phyloP scores from a whole-genome alignment of 64 coral and sea anemone species.

The Dendrophyllia cribrosa region DNA sequence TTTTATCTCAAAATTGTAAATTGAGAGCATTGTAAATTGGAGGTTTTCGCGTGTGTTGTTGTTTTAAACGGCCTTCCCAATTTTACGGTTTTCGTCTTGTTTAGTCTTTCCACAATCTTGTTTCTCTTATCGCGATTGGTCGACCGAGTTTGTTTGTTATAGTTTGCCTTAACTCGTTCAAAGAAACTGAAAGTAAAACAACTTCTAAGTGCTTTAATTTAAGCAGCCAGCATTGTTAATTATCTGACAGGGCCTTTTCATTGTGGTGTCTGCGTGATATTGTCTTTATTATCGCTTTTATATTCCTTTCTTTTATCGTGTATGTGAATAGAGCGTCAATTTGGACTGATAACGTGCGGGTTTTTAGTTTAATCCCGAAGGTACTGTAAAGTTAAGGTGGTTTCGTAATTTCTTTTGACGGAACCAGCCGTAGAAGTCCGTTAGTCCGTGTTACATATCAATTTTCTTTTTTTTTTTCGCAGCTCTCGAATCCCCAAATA shows the following conservation, averaged over 20 bases:
- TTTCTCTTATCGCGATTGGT: background rate
- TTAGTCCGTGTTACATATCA: background rate
- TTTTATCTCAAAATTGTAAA: no score
- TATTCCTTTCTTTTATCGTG: background rate
- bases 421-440: background rate
- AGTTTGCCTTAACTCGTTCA: background rate
- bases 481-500: constrained; percentile 26
- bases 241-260: background rate
- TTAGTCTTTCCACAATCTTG: no score
- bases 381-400: background rate
- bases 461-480: constrained; percentile 40
- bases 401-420: background rate
- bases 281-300: constrained; percentile 3
- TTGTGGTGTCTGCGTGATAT: background rate
- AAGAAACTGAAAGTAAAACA: background rate
- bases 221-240: background rate
- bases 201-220: background rate
- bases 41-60: no score
- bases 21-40: no score
- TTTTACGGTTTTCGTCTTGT: no score
- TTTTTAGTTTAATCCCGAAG: background rate
- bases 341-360: background rate
- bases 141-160: background rate
- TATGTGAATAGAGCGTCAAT: background rate
- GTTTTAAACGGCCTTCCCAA: no score